A percentile compares a stretch with the other conserved stretches of the same genome.
Conservation (phyloP, 2,113 vertebrate species). For the Gallinago undulata region DNA sequence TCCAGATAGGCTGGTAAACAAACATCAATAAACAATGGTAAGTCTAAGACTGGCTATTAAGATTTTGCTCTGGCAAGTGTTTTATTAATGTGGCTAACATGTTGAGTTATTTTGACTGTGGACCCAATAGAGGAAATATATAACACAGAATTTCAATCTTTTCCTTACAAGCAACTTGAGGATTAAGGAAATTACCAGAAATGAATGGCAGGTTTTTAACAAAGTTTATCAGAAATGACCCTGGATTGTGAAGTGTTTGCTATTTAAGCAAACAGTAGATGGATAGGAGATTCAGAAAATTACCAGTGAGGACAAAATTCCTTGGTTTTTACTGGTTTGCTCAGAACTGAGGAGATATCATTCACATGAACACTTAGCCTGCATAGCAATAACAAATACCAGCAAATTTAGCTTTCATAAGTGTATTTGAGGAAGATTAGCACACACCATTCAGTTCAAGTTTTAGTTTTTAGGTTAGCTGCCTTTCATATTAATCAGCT, state of each 20-base stretch:
- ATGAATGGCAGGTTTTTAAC: neutral
- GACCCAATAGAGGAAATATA: neutral
- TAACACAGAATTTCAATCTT: neutral
- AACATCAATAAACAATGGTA: constrained; percentile 37
- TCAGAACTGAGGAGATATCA: neutral
- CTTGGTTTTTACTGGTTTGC: neutral
- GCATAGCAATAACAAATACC: constrained; percentile 31
- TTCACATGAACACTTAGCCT: constrained; percentile 10
- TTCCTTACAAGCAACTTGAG: constrained; percentile 10
- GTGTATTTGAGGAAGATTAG: constrained; percentile 65
- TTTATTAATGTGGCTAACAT: constrained; percentile 29
- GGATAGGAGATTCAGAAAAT: neutral
- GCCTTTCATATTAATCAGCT: constrained; percentile 72
- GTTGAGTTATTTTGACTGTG: neutral
- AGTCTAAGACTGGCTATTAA: neutral
- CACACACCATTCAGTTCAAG: constrained; percentile 39
- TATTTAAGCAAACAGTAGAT: neutral
- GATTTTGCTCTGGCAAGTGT: constrained; percentile 32
- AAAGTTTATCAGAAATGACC: constrained; percentile 47
- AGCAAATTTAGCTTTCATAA: constrained; percentile 64
- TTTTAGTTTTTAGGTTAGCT: constrained; percentile 69
- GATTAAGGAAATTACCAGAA: constrained; percentile 14
- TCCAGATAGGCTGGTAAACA: constrained; percentile 53
- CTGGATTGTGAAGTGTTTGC: neutral
- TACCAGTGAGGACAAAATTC: neutral